Conservation (phyloP, 2,113 vertebrate species). For the Bolborhynchus lineola region DNA sequence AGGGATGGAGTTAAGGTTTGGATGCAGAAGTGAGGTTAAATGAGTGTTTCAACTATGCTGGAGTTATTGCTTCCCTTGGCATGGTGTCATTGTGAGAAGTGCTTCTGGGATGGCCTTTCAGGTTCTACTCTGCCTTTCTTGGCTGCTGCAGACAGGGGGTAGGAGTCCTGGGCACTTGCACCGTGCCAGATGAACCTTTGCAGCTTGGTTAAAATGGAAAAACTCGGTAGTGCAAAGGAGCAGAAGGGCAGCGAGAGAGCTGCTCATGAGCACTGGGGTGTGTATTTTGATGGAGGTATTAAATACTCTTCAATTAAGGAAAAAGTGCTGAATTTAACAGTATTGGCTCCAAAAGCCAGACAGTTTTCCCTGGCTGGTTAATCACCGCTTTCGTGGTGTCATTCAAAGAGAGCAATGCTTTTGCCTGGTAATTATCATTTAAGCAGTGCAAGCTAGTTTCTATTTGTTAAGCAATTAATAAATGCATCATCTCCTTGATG, state of each 20-base stretch:
- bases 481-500: not conserved
- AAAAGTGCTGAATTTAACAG: not conserved
- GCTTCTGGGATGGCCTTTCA: not conserved
- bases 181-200: not conserved
- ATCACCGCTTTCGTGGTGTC: not conserved
- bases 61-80: not conserved
- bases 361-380: not conserved
- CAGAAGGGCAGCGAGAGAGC: not conserved
- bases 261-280: not conserved
- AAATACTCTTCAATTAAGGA: not conserved
- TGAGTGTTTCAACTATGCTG: not conserved
- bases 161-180: not conserved
- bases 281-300: not conserved
- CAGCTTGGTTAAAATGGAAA: not conserved
- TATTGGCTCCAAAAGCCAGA: not conserved
- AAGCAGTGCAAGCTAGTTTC: not conserved
- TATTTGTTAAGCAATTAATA: not conserved
- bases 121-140: not conserved
- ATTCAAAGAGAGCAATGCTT: not conserved
- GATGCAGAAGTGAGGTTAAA: not conserved
- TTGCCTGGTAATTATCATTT: not conserved
- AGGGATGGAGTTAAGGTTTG: not conserved
- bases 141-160: fast-evolving
- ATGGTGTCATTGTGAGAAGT: not conserved
- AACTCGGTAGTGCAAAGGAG: not conserved